Evolutionary conservation across 2,888 invertebrate genomes (phyloP).

Genomic region (Polydrusus cervinus): DNA sequence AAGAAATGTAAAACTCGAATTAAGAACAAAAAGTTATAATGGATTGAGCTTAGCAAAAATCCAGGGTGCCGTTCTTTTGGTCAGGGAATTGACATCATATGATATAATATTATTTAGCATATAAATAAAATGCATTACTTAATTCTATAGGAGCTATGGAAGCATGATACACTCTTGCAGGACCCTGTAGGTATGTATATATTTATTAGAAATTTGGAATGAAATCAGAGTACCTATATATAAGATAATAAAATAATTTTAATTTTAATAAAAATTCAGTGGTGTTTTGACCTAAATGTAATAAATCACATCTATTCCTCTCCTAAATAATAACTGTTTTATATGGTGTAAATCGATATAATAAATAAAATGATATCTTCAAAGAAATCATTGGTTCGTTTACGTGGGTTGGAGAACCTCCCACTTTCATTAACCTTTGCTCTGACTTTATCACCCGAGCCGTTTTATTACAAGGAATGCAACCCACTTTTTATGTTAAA

Average conservation of each 20-base stretch:
- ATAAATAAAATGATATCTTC: constrained; percentile 40
- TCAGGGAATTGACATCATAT: too few relatives aligned
- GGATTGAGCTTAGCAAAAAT: too few relatives aligned
- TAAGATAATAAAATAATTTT: background rate
- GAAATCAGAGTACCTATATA: background rate
- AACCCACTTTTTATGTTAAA: constrained; percentile 18
- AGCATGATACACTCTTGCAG: too few relatives aligned
- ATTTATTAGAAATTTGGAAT: too few relatives aligned
- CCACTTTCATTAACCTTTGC: constrained; percentile 66
- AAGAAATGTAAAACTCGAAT: too few relatives aligned
- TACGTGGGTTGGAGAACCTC: constrained; percentile 61
- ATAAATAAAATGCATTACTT: too few relatives aligned
- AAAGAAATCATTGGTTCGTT: constrained; percentile 54
- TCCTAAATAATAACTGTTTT: background rate
- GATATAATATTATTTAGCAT: too few relatives aligned
- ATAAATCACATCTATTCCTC: background rate
- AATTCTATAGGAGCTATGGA: too few relatives aligned
- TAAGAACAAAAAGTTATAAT: too few relatives aligned
- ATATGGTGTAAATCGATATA: constrained; percentile 1
- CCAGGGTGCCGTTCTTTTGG: too few relatives aligned
- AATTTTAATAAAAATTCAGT: background rate
- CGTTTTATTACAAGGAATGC: background rate
- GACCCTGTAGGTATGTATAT: too few relatives aligned
- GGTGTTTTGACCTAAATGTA: background rate
- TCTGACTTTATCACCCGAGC: constrained; percentile 62